Conservation (phyloP, 2,113 vertebrate genomes). For the Rhineura floridana region DNA sequence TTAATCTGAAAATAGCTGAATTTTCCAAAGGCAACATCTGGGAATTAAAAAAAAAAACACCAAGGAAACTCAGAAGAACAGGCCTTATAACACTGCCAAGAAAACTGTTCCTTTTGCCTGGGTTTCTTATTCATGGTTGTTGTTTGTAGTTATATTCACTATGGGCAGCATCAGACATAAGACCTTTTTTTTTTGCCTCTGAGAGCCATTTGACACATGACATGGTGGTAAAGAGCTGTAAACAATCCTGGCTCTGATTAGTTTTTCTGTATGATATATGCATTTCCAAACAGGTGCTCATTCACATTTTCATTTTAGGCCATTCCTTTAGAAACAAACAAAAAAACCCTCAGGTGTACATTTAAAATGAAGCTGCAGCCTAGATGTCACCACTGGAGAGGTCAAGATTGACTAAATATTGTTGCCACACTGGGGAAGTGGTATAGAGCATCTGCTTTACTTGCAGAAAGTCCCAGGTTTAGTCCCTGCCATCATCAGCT, state of each 20-base stretch:
- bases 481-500: too few relatives aligned
- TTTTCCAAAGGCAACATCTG: neutral
- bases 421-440: too few relatives aligned
- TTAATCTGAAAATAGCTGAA: neutral
- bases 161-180: neutral
- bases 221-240: neutral
- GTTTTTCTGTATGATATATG: neutral
- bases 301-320: neutral
- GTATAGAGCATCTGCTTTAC: too few relatives aligned
- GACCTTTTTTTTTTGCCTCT: neutral
- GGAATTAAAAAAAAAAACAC: neutral
- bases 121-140: too few relatives aligned
- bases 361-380: neutral
- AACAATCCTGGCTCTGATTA: neutral
- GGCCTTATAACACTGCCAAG: neutral
- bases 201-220: neutral
- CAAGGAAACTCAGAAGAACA: neutral
- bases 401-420: neutral
- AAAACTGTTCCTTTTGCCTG: neutral
- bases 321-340: neutral
- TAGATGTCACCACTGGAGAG: neutral
- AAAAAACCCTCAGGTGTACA: neutral
- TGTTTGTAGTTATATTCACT: neutral
- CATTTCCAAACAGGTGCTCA: neutral
- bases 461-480: too few relatives aligned